Conservation (phyloP, 2,888 invertebrate genomes). For the Podotricha telesiphe region DNA sequence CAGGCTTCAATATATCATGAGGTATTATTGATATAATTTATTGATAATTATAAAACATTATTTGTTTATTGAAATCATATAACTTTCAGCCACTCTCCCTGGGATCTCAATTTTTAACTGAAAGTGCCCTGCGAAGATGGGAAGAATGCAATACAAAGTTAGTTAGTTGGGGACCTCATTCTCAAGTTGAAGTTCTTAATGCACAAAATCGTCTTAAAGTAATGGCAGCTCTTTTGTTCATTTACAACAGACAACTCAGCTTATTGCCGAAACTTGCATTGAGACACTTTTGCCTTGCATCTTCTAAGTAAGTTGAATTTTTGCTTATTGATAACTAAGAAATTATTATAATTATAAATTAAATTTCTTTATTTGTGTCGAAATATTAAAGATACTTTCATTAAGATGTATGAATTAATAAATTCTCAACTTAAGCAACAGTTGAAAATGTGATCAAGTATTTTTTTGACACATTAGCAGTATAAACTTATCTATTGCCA, state of each 20-base stretch:
- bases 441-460: too few relatives aligned
- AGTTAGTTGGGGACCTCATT: conserved; percentile 95
- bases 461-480: too few relatives aligned
- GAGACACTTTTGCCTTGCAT: conserved; percentile 91
- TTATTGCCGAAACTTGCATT: conserved; percentile 89
- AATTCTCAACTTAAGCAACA: too few relatives aligned
- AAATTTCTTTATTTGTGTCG: too few relatives aligned
- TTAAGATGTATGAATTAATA: too few relatives aligned
- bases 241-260: conserved; percentile 93
- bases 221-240: conserved; percentile 94
- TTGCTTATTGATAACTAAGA: too few relatives aligned
- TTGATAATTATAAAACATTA: too few relatives aligned
- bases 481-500: too few relatives aligned
- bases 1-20: conserved; percentile 97
- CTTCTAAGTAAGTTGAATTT: conserved; percentile 81
- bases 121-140: conserved; percentile 92
- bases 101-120: conserved; percentile 90
- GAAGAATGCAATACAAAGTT: conserved; percentile 95
- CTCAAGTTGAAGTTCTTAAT: conserved; percentile 94
- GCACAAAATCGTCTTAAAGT: conserved; percentile 95
- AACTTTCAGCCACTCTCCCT: conserved; percentile 85
- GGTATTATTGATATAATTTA: too few relatives aligned
- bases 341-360: too few relatives aligned
- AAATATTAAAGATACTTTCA: too few relatives aligned
- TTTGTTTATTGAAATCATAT: too few relatives aligned